phyloP scores from a whole-genome alignment of 2,888 invertebrate species.

The Elysia crispata region DNA sequence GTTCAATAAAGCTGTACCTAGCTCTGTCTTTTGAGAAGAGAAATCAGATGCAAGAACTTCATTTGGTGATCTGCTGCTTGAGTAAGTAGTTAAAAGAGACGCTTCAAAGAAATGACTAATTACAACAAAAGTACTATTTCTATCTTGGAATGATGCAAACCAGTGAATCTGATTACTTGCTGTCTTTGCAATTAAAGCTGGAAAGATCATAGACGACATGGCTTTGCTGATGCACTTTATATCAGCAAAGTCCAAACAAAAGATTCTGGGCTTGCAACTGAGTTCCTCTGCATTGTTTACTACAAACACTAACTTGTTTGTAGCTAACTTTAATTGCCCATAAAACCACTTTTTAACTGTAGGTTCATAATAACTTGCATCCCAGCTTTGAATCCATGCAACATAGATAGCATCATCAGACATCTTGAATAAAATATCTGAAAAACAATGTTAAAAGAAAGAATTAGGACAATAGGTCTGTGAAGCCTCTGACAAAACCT shows the following conservation, averaged over 20 bases:
- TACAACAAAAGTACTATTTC: slow-evolving; percentile 57
- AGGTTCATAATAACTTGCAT: slow-evolving; percentile 57
- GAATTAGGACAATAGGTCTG: too few relatives aligned
- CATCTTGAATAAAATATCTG: not conserved
- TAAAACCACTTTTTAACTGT: slow-evolving; percentile 58
- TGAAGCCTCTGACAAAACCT: too few relatives aligned
- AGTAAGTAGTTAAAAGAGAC: slow-evolving; percentile 40
- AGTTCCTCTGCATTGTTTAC: slow-evolving; percentile 36
- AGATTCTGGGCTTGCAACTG: not conserved
- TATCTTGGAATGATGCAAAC: slow-evolving; percentile 66
- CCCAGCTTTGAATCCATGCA: slow-evolving; percentile 52
- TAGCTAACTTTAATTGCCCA: slow-evolving; percentile 56
- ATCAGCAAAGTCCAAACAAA: slow-evolving; percentile 54
- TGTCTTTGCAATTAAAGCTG: slow-evolving; percentile 59
- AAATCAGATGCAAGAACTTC: not conserved
- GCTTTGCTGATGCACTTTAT: slow-evolving; percentile 62
- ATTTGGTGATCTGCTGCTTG: not conserved
- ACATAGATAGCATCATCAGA: not conserved
- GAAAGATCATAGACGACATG: slow-evolving; percentile 62
- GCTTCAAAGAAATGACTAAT: slow-evolving; percentile 62
- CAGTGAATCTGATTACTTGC: slow-evolving; percentile 58
- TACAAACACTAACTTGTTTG: slow-evolving; percentile 54
- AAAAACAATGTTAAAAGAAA: too few relatives aligned
- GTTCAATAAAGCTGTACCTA: slow-evolving; percentile 61
- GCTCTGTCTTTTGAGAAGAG: slow-evolving; percentile 49